These are phyloP conservation scores for Hippocampus barbouri DNA, from an alignment of 2,113 vertebrate species.

Conservation along the genomic window DNA sequence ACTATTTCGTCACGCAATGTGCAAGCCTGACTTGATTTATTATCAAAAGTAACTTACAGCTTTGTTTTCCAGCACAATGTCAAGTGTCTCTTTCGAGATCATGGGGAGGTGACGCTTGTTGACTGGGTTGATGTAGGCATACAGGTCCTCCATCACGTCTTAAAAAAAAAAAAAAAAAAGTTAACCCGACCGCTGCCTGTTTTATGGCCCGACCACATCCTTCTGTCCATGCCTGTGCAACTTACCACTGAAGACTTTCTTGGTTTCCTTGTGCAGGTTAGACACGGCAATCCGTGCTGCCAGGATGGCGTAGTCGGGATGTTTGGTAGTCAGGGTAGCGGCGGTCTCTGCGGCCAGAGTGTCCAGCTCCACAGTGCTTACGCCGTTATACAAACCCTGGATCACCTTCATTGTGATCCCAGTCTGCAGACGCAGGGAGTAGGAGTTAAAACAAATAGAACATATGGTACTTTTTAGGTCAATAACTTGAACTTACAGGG, in stretches of 20 bases:
- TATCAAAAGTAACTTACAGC: conserved; percentile 29
- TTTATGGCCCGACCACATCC: too few relatives aligned
- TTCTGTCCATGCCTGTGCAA: too few relatives aligned
- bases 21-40: too few relatives aligned
- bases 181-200: too few relatives aligned
- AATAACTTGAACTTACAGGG: conserved; percentile 48
- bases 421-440: conserved; percentile 37
- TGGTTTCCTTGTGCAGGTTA: conserved; percentile 97
- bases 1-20: too few relatives aligned
- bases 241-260: conserved; percentile 88
- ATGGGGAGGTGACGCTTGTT: conserved; percentile 88
- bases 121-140: conserved; percentile 86
- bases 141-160: conserved; percentile 94
- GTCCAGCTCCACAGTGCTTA: conserved; percentile 94
- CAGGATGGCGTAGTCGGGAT: conserved; percentile 94
- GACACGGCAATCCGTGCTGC: conserved; percentile 93
- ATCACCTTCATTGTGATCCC: conserved; percentile 99
- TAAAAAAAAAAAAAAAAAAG: too few relatives aligned
- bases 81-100: conserved; percentile 86
- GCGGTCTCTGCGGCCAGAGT: conserved; percentile 91
- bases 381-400: conserved; percentile 92
- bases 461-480: too few relatives aligned
- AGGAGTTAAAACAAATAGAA: too few relatives aligned
- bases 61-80: conserved; percentile 87
- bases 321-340: conserved; percentile 93